These are phyloP conservation scores for Gibbula magus DNA, from an alignment of 2,888 invertebrate genomes.

Conservation along the genomic window DNA sequence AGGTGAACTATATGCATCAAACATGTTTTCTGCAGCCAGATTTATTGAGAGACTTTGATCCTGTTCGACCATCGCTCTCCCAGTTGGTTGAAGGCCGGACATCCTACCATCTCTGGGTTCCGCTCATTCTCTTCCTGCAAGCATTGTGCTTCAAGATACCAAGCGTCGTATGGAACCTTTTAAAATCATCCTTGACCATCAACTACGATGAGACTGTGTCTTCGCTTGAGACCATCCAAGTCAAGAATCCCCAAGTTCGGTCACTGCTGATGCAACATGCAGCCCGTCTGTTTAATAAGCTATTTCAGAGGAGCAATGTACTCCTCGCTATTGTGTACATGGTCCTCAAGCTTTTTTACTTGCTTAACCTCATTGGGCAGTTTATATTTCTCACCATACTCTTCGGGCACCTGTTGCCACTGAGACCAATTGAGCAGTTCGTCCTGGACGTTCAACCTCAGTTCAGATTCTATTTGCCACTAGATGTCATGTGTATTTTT, in stretches of 20 bases:
- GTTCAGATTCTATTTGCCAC: not conserved
- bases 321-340: not conserved
- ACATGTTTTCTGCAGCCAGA: not conserved
- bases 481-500: not conserved
- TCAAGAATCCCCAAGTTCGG: not conserved
- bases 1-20: not conserved
- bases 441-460: not conserved
- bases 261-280: not conserved
- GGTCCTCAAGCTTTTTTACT: not conserved
- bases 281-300: not conserved
- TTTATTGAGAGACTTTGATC: not conserved
- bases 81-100: no score
- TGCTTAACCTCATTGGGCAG: not conserved
- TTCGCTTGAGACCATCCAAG: not conserved
- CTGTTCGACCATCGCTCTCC: not conserved
- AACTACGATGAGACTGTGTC: not conserved
- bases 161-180: not conserved
- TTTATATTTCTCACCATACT: not conserved
- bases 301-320: not conserved
- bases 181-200: not conserved
- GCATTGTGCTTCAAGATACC: not conserved
- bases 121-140: constrained; percentile 1
- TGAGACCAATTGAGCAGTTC: not conserved
- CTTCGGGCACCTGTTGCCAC: not conserved
- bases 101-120: constrained; percentile 16